phyloP scores from a whole-genome alignment of 2,113 vertebrate species.

The Proteles cristata region DNA sequence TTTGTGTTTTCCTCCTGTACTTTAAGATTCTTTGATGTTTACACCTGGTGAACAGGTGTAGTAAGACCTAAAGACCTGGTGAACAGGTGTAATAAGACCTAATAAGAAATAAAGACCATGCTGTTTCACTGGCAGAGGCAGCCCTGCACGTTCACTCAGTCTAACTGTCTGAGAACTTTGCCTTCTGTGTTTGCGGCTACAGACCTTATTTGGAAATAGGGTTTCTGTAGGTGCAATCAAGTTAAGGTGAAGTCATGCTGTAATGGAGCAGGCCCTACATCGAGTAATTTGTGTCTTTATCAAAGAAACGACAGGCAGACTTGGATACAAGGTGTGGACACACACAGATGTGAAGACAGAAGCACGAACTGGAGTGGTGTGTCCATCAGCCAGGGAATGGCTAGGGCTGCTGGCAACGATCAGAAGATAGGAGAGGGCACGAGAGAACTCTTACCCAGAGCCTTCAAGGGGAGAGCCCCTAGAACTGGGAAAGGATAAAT shows the following conservation, averaged over 20 bases:
- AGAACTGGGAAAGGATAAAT: neutral
- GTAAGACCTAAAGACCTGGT: too few species aligned
- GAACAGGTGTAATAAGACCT: too few species aligned
- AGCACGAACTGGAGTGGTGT: neutral
- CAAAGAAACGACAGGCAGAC: neutral
- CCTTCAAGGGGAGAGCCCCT: neutral
- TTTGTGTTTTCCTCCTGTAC: too few species aligned
- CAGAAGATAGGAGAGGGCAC: neutral
- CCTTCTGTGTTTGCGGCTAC: too few species aligned
- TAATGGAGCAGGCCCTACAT: neutral
- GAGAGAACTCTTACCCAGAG: too few species aligned
- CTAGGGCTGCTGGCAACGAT: neutral
- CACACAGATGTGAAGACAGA: neutral
- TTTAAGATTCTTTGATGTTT: too few species aligned
- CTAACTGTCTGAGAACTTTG: too few species aligned
- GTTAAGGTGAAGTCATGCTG: neutral
- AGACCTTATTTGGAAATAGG: neutral
- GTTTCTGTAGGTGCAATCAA: neutral
- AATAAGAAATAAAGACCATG: too few species aligned
- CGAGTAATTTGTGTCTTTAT: neutral
- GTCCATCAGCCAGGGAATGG: neutral
- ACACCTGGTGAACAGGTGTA: too few species aligned
- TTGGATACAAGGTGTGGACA: neutral
- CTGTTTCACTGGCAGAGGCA: too few species aligned
- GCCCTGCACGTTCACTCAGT: too few species aligned